phyloP scores from a whole-genome alignment of 2,888 invertebrate species.

The Selenia dentaria region DNA sequence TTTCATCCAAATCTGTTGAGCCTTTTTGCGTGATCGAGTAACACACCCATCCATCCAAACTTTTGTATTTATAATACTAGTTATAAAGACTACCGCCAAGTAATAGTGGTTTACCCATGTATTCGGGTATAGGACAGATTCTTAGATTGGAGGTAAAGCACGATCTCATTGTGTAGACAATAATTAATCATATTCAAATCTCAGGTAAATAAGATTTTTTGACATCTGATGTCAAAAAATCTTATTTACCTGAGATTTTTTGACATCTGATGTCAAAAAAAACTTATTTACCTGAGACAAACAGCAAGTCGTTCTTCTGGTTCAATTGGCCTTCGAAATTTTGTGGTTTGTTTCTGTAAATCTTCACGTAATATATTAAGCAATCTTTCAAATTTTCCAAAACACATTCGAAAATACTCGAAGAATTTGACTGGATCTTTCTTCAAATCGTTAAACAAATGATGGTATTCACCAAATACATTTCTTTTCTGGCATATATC shows the following conservation, averaged over 20 bases:
- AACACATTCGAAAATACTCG: slow-evolving; percentile 17
- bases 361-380: slow-evolving; percentile 7
- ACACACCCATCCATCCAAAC: slow-evolving; percentile 17
- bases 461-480: slow-evolving; percentile 16
- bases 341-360: slow-evolving; percentile 14
- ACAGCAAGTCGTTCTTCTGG: slow-evolving; percentile 21
- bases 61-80: slow-evolving; percentile 16
- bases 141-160: slow-evolving; percentile 15
- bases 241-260: too few relatives aligned
- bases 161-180: slow-evolving; percentile 12
- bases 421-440: slow-evolving; percentile 14
- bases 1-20: slow-evolving; percentile 18
- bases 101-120: slow-evolving; percentile 20
- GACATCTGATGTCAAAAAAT: too few relatives aligned
- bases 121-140: slow-evolving; percentile 17
- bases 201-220: too few relatives aligned
- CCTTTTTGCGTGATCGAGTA: slow-evolving; percentile 19
- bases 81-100: slow-evolving; percentile 20
- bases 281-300: slow-evolving; percentile 18
- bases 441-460: slow-evolving; percentile 15
- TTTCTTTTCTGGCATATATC: slow-evolving; percentile 20
- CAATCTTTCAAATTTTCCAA: slow-evolving; percentile 8
- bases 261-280: slow-evolving; percentile 10
- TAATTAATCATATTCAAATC: slow-evolving; percentile 2
- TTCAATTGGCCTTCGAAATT: slow-evolving; percentile 14